A percentile compares a stretch with the other conserved stretches of the same genome.
These are phyloP conservation scores for Galemys pyrenaicus DNA, from an alignment of 2,113 vertebrate genomes.

Conservation along the genomic window DNA sequence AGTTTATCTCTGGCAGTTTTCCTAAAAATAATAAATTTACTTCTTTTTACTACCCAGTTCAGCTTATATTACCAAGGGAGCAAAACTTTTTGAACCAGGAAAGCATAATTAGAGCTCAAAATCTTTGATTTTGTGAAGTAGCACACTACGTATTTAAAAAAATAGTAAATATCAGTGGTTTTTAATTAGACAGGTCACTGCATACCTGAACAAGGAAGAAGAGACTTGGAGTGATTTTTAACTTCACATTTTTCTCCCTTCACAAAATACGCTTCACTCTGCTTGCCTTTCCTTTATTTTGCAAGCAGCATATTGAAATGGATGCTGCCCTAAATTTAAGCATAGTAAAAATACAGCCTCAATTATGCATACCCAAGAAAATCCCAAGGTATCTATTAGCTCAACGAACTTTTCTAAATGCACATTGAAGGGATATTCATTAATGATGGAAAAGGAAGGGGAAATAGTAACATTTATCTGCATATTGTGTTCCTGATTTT, in stretches of 20 bases:
- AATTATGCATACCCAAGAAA: conserved; percentile 63
- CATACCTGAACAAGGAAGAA: conserved; percentile 21
- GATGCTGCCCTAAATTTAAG: conserved; percentile 69
- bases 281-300: conserved; percentile 32
- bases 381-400: conserved; percentile 74
- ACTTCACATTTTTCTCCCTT: conserved; percentile 2
- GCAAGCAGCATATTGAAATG: conserved; percentile 11
- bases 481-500: conserved; percentile 58
- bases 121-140: conserved; percentile 56
- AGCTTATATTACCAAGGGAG: conserved; percentile 5
- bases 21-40: conserved; percentile 11
- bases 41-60: conserved; percentile 2
- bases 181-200: conserved; percentile 27
- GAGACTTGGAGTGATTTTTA: background rate
- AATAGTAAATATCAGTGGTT: background rate
- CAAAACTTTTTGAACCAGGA: background rate
- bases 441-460: background rate
- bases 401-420: conserved; percentile 66
- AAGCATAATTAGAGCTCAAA: conserved; percentile 32
- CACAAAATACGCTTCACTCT: background rate
- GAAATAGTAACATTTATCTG: conserved; percentile 39
- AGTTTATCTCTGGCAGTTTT: background rate
- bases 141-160: background rate
- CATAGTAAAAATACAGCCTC: conserved; percentile 70
- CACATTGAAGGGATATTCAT: conserved; percentile 55